phyloP scores from a whole-genome alignment of 2,113 vertebrate species.

The Oreochromis aureus region DNA sequence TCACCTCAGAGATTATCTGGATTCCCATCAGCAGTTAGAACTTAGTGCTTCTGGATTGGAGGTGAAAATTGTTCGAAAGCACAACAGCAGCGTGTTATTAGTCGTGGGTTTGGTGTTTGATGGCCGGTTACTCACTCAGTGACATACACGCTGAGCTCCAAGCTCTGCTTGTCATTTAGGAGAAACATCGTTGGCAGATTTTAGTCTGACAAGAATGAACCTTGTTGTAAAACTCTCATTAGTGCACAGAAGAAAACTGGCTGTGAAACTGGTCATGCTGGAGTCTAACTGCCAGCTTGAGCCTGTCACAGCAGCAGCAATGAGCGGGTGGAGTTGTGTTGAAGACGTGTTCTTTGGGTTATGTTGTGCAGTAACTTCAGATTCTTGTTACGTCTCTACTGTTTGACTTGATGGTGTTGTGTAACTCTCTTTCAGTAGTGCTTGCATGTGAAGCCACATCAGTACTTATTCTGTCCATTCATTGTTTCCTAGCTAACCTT shows the following conservation, averaged over 20 bases:
- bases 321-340: neutral
- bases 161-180: fast-evolving
- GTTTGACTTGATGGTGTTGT: neutral
- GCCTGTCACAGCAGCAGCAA: neutral
- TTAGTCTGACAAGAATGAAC: neutral
- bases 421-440: neutral
- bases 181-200: neutral
- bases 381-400: neutral
- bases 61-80: neutral
- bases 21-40: neutral
- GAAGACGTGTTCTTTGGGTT: neutral
- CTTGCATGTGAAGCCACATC: neutral
- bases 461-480: conserved; percentile 23
- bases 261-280: neutral
- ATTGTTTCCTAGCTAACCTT: conserved; percentile 58
- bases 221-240: fast-evolving
- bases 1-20: fast-evolving
- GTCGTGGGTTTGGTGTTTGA: fast-evolving
- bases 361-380: neutral
- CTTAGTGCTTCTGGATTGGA: neutral
- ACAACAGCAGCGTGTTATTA: neutral
- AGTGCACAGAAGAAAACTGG: fast-evolving
- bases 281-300: neutral
- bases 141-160: fast-evolving
- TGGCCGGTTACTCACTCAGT: neutral